Base-by-base conservation (phyloP, 1,140 invertebrate species). In the Hestina assimilis region DNA sequence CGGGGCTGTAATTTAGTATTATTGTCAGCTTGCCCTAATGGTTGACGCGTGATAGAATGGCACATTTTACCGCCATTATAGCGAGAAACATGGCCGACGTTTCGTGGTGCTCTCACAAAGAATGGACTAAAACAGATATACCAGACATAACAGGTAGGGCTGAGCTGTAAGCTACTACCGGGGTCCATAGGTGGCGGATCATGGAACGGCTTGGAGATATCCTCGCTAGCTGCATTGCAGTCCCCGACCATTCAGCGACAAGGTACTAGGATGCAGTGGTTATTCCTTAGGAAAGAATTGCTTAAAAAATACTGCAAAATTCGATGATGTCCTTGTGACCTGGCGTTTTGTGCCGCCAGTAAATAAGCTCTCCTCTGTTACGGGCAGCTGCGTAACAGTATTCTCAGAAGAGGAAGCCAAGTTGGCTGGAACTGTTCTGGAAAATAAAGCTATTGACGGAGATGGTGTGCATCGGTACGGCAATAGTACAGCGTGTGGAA, bases 1-100 rank as follows among this genome's bases (percentile, higher is more conserved):
- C 58, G 35, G 35, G 11, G 14, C 1, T 51, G 51, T 66, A 66
- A 70, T 70, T 70, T 72, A 60, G 59, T 66, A 28, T 72, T 67
- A 71, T 75, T 75, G 70, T 73, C 66, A 62, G 55, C n/a, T n/a
- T 50, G 57, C 51, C 47, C 4, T 79, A 76, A 79, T 75, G 71
- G 57, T 28, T 41, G 33, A 62, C 54, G 69, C 75, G 71, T 79
- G 75, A 75, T 72, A 67, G 65, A 72, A 75, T 61, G 71, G 53
- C 43, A 63, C 57, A 48, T 69, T 43, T 14, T 47, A 45, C 59
- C 42, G 48, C 65, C 68, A 69, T 69, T 75, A 72, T 9, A 1
- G 24, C 24, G 24, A n/a, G 7, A n/a, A n/a, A 28, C 24, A 2
- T n/a, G 24, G 24, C 24, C n/a, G 24, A 28, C 24, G 24, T n/a